Conservation (phyloP, 2,888 invertebrate species). For the Diarsia rubi region DNA sequence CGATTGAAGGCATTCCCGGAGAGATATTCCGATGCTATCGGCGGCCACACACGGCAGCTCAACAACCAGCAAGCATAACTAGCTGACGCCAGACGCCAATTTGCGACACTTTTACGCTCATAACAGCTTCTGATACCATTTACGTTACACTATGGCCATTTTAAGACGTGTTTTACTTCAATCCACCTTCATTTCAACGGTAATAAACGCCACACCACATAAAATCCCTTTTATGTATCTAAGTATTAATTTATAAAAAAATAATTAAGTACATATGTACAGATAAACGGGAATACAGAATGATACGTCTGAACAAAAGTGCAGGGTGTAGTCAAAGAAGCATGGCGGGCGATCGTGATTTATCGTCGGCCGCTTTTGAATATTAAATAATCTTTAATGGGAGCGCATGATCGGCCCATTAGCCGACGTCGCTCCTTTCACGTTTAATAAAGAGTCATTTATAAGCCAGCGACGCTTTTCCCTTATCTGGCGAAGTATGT, state of each 20-base stretch:
- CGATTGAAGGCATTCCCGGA: slow-evolving; percentile 81
- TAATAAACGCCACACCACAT: slow-evolving; percentile 67
- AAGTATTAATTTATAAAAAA: slow-evolving; percentile 67
- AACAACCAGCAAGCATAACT: slow-evolving; percentile 78
- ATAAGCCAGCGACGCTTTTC: slow-evolving; percentile 90
- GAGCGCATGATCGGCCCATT: slow-evolving; percentile 91
- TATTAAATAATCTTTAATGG: slow-evolving; percentile 91
- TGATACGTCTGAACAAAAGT: slow-evolving; percentile 85
- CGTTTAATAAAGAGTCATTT: slow-evolving; percentile 91
- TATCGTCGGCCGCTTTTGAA: slow-evolving; percentile 90
- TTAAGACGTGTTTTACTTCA: slow-evolving; percentile 73
- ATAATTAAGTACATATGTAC: slow-evolving; percentile 65
- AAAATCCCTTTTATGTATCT: slow-evolving; percentile 68
- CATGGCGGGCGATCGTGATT: slow-evolving; percentile 90
- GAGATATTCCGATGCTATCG: slow-evolving; percentile 85
- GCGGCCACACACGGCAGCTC: slow-evolving; percentile 82
- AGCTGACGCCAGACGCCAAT: slow-evolving; percentile 81
- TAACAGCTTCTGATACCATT: slow-evolving; percentile 80
- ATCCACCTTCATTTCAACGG: slow-evolving; percentile 66
- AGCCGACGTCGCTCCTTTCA: slow-evolving; percentile 90
- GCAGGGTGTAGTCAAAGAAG: slow-evolving; percentile 87
- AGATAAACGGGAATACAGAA: slow-evolving; percentile 74
- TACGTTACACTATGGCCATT: slow-evolving; percentile 75
- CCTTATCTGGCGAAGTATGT: slow-evolving; percentile 90
- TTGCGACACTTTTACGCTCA: slow-evolving; percentile 85